These are phyloP conservation scores for Leptopilina drosophilae DNA, from an alignment of 2,888 invertebrate genomes.

Conservation along the genomic window DNA sequence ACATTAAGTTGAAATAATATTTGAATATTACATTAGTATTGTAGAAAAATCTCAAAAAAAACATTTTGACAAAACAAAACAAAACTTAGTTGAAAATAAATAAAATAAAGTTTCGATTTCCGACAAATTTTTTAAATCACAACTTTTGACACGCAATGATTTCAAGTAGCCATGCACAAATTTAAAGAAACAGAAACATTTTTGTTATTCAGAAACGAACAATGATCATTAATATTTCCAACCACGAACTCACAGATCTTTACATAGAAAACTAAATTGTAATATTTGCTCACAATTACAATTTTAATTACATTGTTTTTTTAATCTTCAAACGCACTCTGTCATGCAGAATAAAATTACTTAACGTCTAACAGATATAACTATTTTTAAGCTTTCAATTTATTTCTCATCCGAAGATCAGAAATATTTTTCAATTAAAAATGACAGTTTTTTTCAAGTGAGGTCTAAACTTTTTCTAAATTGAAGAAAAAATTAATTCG, in stretches of 20 bases:
- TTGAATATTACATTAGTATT: neutral
- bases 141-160: neutral
- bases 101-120: neutral
- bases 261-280: neutral
- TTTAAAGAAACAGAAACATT: conserved; percentile 5
- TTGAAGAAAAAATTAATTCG: conserved; percentile 10
- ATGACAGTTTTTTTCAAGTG: neutral
- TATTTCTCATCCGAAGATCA: neutral
- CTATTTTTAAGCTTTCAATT: neutral
- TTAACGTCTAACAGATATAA: neutral
- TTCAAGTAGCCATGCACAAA: conserved; percentile 23
- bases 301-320: neutral
- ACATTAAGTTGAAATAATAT: too few species aligned
- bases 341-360: conserved; percentile 30
- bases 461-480: conserved; percentile 41
- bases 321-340: conserved; percentile 32
- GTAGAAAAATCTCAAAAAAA: neutral
- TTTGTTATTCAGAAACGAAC: neutral
- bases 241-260: neutral
- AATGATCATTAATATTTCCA: neutral
- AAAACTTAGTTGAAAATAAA: neutral
- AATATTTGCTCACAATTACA: neutral
- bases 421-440: neutral
- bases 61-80: neutral
- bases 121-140: neutral